Percentiles rank a stretch among this genome's conserved stretches.
phyloP scores from a whole-genome alignment of 1,140 invertebrate genomes.

The Zaprionus kolodkinae region DNA sequence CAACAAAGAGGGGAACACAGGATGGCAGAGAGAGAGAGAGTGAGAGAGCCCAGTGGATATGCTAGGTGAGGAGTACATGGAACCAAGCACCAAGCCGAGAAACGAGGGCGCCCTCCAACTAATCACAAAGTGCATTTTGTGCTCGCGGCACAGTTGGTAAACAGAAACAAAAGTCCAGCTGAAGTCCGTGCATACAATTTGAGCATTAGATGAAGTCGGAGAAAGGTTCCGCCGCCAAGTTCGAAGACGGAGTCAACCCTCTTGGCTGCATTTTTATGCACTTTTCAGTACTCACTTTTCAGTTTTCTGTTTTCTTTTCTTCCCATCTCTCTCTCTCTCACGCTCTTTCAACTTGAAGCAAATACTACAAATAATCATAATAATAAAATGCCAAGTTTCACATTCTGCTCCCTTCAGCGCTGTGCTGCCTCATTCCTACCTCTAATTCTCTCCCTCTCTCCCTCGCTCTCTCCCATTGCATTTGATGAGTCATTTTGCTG shows the following conservation, averaged over 20 bases:
- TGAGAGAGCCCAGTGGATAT: neutral
- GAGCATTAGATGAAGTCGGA: slow-evolving; percentile 57
- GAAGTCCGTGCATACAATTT: slow-evolving; percentile 73
- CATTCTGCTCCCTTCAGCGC: slow-evolving; percentile 60
- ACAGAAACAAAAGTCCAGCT: slow-evolving; percentile 75
- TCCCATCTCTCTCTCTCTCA: no score
- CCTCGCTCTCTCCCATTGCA: slow-evolving; percentile 2
- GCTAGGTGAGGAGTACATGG: slow-evolving; percentile 1
- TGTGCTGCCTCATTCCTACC: slow-evolving; percentile 7
- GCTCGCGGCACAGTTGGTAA: slow-evolving; percentile 79
- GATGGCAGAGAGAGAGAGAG: neutral
- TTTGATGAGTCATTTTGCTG: slow-evolving; percentile 76
- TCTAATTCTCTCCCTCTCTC: neutral
- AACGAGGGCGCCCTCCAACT: slow-evolving; percentile 71
- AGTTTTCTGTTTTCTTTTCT: slow-evolving; percentile 57
- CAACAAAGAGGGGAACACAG: slow-evolving; percentile 23
- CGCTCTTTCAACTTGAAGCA: slow-evolving; percentile 64
- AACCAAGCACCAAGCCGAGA: slow-evolving; percentile 1
- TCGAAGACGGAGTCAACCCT: slow-evolving; percentile 28
- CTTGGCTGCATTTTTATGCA: slow-evolving; percentile 71
- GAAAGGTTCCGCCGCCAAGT: slow-evolving; percentile 1
- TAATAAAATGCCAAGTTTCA: slow-evolving; percentile 82
- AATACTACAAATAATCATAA: slow-evolving; percentile 83
- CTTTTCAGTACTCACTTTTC: slow-evolving; percentile 58
- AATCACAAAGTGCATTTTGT: slow-evolving; percentile 81